Percentiles rank a stretch among this genome's conserved stretches.
phyloP scores from a whole-genome alignment of 1,140 invertebrate species.

The Cotesia glomerata region DNA sequence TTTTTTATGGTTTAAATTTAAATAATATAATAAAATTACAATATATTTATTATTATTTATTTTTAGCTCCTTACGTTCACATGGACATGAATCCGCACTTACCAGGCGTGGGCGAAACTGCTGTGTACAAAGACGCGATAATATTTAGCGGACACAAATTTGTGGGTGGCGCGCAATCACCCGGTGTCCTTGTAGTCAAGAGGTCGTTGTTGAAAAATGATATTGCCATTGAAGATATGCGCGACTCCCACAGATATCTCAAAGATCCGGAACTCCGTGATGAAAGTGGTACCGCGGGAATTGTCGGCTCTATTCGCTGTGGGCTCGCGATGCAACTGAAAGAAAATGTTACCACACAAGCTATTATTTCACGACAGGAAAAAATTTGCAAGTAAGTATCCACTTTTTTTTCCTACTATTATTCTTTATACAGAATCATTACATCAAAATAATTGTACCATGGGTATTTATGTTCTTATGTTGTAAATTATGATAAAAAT shows the following conservation, averaged over 20 bases:
- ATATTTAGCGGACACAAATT: slow-evolving; percentile 93
- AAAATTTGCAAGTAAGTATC: slow-evolving; percentile 72
- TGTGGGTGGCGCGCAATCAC: slow-evolving; percentile 87
- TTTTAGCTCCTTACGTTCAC: slow-evolving; percentile 75
- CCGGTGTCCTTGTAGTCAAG: slow-evolving; percentile 70
- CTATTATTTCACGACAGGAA: slow-evolving; percentile 77
- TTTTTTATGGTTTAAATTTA: no score
- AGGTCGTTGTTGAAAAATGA: slow-evolving; percentile 63
- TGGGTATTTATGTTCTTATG: not conserved
- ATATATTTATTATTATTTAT: not conserved
- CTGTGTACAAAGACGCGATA: slow-evolving; percentile 86
- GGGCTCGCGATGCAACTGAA: slow-evolving; percentile 88
- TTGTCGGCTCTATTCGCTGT: slow-evolving; percentile 83
- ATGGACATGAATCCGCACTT: slow-evolving; percentile 88
- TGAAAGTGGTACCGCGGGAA: slow-evolving; percentile 84
- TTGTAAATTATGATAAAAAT: no score
- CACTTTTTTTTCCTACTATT: slow-evolving; percentile 8
- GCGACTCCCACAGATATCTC: slow-evolving; percentile 57
- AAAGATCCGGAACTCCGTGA: slow-evolving; percentile 71
- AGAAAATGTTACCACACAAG: slow-evolving; percentile 76
- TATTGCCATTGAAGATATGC: slow-evolving; percentile 53
- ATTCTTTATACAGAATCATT: not conserved
- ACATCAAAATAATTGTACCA: not conserved
- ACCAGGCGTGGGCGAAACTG: slow-evolving; percentile 70
- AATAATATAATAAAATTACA: no score